Base-by-base conservation (phyloP, 2,888 invertebrate species). In the Thymelicus sylvestris region DNA sequence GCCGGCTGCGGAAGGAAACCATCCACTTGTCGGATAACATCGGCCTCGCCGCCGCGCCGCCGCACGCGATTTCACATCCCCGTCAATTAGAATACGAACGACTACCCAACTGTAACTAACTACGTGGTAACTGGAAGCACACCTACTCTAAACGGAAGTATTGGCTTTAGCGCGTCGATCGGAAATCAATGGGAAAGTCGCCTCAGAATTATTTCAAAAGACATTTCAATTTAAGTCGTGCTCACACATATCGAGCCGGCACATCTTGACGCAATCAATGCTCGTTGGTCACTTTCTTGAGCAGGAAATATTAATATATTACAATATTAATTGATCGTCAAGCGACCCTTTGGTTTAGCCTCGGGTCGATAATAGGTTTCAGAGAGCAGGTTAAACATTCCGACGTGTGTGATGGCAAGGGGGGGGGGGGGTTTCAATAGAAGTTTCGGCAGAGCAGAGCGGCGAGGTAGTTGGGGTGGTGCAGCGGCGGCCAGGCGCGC, bases 361-460 rank as follows among this genome's bases (percentile, higher is more conserved):
- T 44, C 44, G 10, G 12, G 44, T 10, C 4, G 12, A 44, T 12
- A 8, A 3, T 10, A 44, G 15, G 8, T 12, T 1, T 19, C 52
- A 7, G 15, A 8, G n/a, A 52, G 7, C 52, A 7, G 0, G 52
- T 52, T 8, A 52, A 15, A 52, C 19, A 8, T 15, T n/a, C n/a
- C 50, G 50, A 31, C 3, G 3, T 31, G 31, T 31, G 31, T 31
- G 31, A 31, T 1, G 1, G 10, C 15, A n/a, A 15, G 15, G 6
- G 44, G 13, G 44, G n/a, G 24, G 10, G 55, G 6, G 15, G 13
- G 8, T 0, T 19, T 86, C 81, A 92, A 83, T 91, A 92, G 86
- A 91, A 93, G 86, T 90, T 90, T 83, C 91, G 90, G 85, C 93
- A 92, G 74, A 91, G 90, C 83, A 91, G 84, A 76, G 91, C 90